These are phyloP conservation scores for Mystacornis crossleyi DNA, from an alignment of 2,113 vertebrate genomes.

Conservation along the genomic window DNA sequence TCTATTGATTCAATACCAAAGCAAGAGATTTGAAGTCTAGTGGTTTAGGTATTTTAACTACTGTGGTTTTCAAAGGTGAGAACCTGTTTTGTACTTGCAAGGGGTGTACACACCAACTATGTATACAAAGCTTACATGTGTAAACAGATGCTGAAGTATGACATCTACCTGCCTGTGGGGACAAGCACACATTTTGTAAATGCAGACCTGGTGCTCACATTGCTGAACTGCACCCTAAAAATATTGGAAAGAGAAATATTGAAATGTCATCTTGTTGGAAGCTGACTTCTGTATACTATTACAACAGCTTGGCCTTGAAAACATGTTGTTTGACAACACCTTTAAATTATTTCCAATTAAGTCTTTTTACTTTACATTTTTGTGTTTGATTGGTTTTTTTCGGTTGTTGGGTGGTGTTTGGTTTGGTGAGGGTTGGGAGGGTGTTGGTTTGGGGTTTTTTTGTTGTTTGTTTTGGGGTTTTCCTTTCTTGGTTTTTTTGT, in stretches of 20 bases:
- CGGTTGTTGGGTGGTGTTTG: neutral
- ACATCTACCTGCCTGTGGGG: neutral
- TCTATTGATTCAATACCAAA: conserved; percentile 50
- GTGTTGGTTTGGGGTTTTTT: neutral
- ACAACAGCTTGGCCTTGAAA: neutral
- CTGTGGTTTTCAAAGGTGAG: neutral
- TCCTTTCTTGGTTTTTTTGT: neutral
- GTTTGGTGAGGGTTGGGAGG: accelerated
- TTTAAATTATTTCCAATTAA: neutral
- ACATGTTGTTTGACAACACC: conserved; percentile 29
- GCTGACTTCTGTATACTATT: neutral
- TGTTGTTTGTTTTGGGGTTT: neutral
- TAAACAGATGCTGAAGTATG: neutral
- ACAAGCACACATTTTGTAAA: neutral
- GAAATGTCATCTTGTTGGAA: neutral
- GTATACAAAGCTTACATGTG: neutral
- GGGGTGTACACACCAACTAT: neutral
- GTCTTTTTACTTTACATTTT: neutral
- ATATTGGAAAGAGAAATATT: neutral
- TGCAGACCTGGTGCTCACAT: conserved; percentile 2
- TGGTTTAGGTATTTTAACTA: neutral
- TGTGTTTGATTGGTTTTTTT: neutral
- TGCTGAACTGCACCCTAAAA: conserved; percentile 40
- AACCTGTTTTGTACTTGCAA: neutral
- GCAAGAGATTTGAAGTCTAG: conserved; percentile 1